A percentile compares a stretch with the other conserved stretches of the same genome.
phyloP scores from a whole-genome alignment of 2,113 vertebrate genomes.

The Poeciliopsis occidentalis region DNA sequence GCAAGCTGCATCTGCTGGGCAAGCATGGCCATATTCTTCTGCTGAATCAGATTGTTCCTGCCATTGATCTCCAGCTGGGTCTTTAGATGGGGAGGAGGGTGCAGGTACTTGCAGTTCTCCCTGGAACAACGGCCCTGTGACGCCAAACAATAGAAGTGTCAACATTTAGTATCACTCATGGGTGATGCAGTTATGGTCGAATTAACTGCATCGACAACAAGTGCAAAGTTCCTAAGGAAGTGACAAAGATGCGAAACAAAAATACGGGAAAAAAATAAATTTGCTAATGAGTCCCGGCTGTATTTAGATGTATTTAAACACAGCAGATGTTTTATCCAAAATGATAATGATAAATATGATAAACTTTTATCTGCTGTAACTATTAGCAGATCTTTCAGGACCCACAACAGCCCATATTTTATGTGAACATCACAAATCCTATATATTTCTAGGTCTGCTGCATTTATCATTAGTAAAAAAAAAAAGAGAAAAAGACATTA shows the following conservation, averaged over 20 bases:
- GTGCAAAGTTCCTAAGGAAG: not conserved
- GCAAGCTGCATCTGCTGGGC: constrained; percentile 99
- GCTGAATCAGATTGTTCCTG: constrained; percentile 98
- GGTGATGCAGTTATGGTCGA: not conserved
- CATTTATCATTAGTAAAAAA: not conserved
- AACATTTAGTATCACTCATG: not conserved
- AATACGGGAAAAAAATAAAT: not conserved
- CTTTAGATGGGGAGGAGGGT: constrained; percentile 97
- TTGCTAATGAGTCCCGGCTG: not conserved
- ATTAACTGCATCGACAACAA: not conserved
- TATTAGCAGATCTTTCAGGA: not conserved
- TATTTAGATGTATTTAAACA: not conserved
- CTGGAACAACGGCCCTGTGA: constrained; percentile 94
- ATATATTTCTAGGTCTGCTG: not conserved
- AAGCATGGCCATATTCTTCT: constrained; percentile 99
- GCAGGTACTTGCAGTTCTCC: constrained; percentile 99
- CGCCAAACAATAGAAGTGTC: not conserved
- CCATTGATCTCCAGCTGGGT: constrained; percentile 98
- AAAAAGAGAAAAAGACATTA: not conserved
- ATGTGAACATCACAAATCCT: not conserved
- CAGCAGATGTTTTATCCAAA: not conserved
- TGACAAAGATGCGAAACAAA: not conserved
- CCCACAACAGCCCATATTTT: not conserved
- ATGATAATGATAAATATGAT: not conserved
- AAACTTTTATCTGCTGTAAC: no score